These are phyloP conservation scores for Amblyopsis rosae DNA, from an alignment of 2,113 vertebrate genomes.

Conservation along the genomic window DNA sequence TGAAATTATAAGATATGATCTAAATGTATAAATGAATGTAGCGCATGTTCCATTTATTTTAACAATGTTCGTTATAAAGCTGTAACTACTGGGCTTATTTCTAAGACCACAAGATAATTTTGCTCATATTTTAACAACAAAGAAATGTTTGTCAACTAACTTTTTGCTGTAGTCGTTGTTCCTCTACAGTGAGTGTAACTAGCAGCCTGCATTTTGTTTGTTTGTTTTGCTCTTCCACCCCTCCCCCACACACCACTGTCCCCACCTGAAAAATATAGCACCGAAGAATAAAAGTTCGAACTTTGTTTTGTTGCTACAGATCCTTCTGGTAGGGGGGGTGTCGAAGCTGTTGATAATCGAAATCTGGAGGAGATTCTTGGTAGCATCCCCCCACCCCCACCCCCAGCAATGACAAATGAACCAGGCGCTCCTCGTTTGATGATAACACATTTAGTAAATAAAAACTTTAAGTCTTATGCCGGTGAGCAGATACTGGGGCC, in stretches of 20 bases:
- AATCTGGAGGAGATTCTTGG: conserved; percentile 97
- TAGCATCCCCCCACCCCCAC: conserved; percentile 95
- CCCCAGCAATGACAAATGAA: conserved; percentile 97
- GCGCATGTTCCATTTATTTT: conserved; percentile 52
- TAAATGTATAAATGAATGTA: conserved; percentile 53
- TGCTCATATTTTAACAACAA: conserved; percentile 57
- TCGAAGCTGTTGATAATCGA: conserved; percentile 82
- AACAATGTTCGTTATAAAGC: conserved; percentile 40
- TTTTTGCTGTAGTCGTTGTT: conserved; percentile 52
- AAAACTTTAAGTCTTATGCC: conserved; percentile 98
- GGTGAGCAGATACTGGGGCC: conserved; percentile 92
- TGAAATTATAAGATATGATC: conserved; percentile 26
- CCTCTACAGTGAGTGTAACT: conserved; percentile 46
- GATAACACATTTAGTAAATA: conserved; percentile 98
- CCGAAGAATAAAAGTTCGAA: conserved; percentile 66
- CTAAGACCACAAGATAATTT: conserved; percentile 28
- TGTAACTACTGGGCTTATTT: conserved; percentile 39
- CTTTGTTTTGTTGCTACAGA: conserved; percentile 68
- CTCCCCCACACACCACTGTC: conserved; percentile 59
- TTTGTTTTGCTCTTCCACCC: conserved; percentile 61
- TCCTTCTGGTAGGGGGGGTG: conserved; percentile 70
- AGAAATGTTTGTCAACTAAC: conserved; percentile 59
- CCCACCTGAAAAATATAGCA: conserved; percentile 67
- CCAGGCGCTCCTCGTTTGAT: conserved; percentile 96
- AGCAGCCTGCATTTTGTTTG: conserved; percentile 65